A percentile compares a stretch with the other conserved stretches of the same genome.
phyloP scores from a whole-genome alignment of 2,797 vertebrate genomes.

The Sebastes elongatus region DNA sequence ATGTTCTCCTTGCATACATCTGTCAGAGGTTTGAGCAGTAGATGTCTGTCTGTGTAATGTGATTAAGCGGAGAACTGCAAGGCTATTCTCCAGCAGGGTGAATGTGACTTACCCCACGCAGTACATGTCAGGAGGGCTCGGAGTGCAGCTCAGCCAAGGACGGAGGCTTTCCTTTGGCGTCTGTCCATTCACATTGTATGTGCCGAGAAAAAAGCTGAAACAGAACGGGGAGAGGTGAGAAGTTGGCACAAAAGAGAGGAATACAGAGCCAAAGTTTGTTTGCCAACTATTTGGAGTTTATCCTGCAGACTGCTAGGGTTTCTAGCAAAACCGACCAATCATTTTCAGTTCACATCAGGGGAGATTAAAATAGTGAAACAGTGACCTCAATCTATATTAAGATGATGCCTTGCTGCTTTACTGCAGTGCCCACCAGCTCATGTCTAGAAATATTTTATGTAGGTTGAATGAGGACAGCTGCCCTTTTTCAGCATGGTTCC shows the following conservation, averaged over 20 bases:
- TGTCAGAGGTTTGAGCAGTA: constrained; percentile 20
- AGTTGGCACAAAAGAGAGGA: background rate
- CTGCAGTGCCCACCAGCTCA: background rate
- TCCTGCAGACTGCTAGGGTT: background rate
- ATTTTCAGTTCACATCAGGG: background rate
- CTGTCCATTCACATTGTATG: constrained; percentile 97
- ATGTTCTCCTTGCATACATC: constrained; percentile 18
- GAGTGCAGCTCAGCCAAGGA: constrained; percentile 87
- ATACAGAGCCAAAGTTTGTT: background rate
- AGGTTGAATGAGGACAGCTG: background rate
- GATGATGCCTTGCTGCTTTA: background rate
- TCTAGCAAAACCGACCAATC: background rate
- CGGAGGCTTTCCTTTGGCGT: constrained; percentile 89
- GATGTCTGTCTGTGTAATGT: constrained; percentile 24
- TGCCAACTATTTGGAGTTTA: background rate
- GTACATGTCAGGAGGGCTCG: constrained; percentile 92
- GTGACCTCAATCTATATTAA: background rate
- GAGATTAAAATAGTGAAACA: background rate
- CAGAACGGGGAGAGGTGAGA: constrained; percentile 5
- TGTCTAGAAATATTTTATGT: background rate
- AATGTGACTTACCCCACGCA: constrained; percentile 88
- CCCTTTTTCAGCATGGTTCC: background rate
- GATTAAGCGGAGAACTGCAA: constrained; percentile 12
- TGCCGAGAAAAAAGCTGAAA: constrained; percentile 93
- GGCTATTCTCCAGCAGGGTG: background rate